Conservation (phyloP, 2,113 vertebrate genomes). For the Oncorhynchus keta region DNA sequence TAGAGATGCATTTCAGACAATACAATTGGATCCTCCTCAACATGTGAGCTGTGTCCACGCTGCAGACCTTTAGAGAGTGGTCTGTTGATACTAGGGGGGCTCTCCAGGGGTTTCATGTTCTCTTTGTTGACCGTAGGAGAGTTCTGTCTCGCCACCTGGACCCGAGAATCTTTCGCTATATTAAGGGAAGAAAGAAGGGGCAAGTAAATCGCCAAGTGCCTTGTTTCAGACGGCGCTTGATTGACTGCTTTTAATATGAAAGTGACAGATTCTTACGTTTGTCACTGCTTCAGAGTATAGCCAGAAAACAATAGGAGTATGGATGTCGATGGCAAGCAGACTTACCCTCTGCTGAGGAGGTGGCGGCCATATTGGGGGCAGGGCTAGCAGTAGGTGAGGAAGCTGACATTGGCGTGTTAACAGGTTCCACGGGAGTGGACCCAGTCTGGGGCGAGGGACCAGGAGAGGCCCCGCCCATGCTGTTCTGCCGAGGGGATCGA, state of each 20-base stretch:
- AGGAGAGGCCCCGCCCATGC: slow-evolving; percentile 74
- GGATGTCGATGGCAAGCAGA: background rate
- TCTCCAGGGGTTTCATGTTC: slow-evolving; percentile 86
- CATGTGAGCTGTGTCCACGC: no score
- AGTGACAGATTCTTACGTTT: no score
- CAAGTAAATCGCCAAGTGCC: no score
- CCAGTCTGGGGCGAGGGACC: slow-evolving; percentile 86
- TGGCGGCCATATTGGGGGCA: slow-evolving; percentile 83
- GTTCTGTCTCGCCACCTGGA: slow-evolving; percentile 91
- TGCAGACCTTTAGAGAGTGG: slow-evolving; percentile 86
- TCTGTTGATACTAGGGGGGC: slow-evolving; percentile 84
- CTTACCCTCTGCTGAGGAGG: slow-evolving; percentile 86
- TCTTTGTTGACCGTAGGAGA: slow-evolving; percentile 90
- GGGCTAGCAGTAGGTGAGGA: slow-evolving; percentile 91
- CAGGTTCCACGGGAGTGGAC: slow-evolving; percentile 81
- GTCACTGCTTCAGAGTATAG: no score
- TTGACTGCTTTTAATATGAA: no score
- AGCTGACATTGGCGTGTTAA: slow-evolving; percentile 78
- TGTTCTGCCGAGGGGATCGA: slow-evolving; percentile 92
- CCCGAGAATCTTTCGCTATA: slow-evolving; percentile 91
- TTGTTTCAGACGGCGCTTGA: no score
- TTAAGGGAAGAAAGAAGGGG: slow-evolving; percentile 4
- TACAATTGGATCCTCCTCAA: no score
- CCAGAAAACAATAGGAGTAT: no score
- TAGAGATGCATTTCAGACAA: background rate